phyloP scores from a whole-genome alignment of 2,113 vertebrate genomes.

The Prietella phreatophila region DNA sequence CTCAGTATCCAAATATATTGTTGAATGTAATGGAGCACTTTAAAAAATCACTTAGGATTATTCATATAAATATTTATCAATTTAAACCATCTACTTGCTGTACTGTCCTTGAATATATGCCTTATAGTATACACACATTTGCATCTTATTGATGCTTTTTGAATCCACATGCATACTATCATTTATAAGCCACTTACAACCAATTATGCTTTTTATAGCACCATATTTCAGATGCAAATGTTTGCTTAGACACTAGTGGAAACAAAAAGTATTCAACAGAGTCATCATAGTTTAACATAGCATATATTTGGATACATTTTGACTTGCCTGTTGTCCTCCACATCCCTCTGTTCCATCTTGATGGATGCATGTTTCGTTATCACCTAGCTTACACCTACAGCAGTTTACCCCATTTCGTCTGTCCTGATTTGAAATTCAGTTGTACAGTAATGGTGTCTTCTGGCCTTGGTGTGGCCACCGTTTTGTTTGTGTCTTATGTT shows the following conservation, averaged over 20 bases:
- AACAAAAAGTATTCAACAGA: slow-evolving; percentile 64
- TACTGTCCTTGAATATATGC: slow-evolving; percentile 5
- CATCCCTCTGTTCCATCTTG: slow-evolving; percentile 4
- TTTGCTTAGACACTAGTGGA: slow-evolving; percentile 30
- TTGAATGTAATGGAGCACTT: not conserved
- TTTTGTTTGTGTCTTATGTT: slow-evolving; percentile 65
- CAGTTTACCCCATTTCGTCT: slow-evolving; percentile 22
- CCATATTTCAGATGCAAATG: not conserved
- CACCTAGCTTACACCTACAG: slow-evolving; percentile 1
- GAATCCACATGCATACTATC: slow-evolving; percentile 19
- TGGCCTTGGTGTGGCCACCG: slow-evolving; percentile 36
- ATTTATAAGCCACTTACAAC: not conserved
- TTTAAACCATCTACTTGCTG: not conserved
- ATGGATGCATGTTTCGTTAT: slow-evolving; percentile 5
- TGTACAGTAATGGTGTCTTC: slow-evolving; percentile 51
- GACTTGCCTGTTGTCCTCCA: slow-evolving; percentile 61
- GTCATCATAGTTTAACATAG: slow-evolving; percentile 58
- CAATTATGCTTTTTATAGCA: not conserved
- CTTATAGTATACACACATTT: not conserved
- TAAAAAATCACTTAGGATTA: not conserved
- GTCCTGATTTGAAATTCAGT: slow-evolving; percentile 39
- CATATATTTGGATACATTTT: slow-evolving; percentile 67
- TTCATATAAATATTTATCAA: not conserved
- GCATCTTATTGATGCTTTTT: slow-evolving; percentile 39
- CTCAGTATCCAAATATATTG: slow-evolving; percentile 62